Evolutionary conservation across 1,140 invertebrate genomes (phyloP).

Genomic region (Bombus balteatus): DNA sequence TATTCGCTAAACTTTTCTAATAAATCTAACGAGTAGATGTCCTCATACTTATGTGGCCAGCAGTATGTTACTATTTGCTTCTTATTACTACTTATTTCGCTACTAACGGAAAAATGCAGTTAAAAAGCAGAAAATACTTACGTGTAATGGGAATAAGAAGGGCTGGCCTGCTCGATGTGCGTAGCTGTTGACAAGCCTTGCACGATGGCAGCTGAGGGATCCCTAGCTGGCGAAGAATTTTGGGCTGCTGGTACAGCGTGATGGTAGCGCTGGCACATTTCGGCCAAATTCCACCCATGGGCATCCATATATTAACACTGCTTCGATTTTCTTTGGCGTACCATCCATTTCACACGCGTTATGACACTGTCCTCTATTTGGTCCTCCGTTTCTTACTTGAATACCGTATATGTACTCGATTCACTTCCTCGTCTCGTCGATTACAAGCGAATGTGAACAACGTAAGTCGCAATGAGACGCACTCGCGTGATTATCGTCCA

Average conservation of each 20-base stretch:
- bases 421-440: background rate
- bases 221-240: constrained; percentile 79
- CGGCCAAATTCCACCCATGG: constrained; percentile 83
- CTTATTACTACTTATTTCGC: too few relatives aligned
- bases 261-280: constrained; percentile 83
- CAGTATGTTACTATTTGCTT: too few relatives aligned
- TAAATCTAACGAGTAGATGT: too few relatives aligned
- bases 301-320: constrained; percentile 83
- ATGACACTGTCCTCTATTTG: constrained; percentile 52
- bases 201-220: constrained; percentile 75
- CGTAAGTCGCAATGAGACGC: constrained; percentile 13
- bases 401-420: background rate
- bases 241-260: constrained; percentile 78
- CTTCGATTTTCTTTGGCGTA: constrained; percentile 78
- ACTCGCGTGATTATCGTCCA: constrained; percentile 37
- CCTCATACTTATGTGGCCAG: too few relatives aligned
- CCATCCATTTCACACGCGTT: constrained; percentile 81
- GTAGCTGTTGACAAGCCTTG: constrained; percentile 75
- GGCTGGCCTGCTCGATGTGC: constrained; percentile 79
- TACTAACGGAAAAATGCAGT: too few relatives aligned
- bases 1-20: too few relatives aligned
- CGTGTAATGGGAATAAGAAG: constrained; percentile 82
- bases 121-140: constrained; percentile 65
- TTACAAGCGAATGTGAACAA: background rate
- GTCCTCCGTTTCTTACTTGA: background rate